Evolutionary conservation across 2,888 invertebrate species (phyloP).

Genomic region (Drosophila mettleri): DNA sequence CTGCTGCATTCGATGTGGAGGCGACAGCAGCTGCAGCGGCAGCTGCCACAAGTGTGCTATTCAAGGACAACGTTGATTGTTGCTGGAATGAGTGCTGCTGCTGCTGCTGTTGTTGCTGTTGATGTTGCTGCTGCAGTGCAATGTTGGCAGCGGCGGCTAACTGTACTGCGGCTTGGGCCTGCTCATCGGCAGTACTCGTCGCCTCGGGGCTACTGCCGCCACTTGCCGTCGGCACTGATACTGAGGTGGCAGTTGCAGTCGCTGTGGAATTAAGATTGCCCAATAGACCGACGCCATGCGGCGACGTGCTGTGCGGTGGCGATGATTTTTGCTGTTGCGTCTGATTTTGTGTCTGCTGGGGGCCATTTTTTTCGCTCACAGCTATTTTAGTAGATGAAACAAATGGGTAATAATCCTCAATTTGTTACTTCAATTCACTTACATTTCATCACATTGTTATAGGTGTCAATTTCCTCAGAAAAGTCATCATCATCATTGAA

Average conservation of each 20-base stretch:
- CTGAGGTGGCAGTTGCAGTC: constrained; percentile 73
- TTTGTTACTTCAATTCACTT: constrained; percentile 40
- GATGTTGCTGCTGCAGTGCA: constrained; percentile 83
- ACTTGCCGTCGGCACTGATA: constrained; percentile 75
- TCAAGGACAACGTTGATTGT: constrained; percentile 83
- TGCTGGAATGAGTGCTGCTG: constrained; percentile 84
- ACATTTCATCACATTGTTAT: constrained; percentile 85
- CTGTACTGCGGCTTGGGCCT: constrained; percentile 78
- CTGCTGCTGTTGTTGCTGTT: constrained; percentile 80
- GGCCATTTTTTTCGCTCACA: constrained; percentile 84
- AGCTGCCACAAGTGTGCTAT: constrained; percentile 76
- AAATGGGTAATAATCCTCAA: not conserved
- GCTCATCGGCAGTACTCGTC: constrained; percentile 72
- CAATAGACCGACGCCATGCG: constrained; percentile 70
- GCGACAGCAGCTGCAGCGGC: constrained; percentile 77
- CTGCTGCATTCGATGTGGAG: constrained; percentile 73
- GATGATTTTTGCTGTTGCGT: constrained; percentile 72
- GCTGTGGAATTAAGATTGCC: constrained; percentile 80
- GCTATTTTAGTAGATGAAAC: constrained; percentile 40
- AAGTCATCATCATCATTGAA: constrained; percentile 98
- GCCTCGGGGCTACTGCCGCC: constrained; percentile 68
- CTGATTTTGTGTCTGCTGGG: constrained; percentile 79
- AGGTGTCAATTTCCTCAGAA: constrained; percentile 89
- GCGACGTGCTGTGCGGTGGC: constrained; percentile 80
- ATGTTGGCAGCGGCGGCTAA: constrained; percentile 82